Base-by-base conservation (phyloP, 1,140 invertebrate genomes). In the Vollenhovia emeryi region DNA sequence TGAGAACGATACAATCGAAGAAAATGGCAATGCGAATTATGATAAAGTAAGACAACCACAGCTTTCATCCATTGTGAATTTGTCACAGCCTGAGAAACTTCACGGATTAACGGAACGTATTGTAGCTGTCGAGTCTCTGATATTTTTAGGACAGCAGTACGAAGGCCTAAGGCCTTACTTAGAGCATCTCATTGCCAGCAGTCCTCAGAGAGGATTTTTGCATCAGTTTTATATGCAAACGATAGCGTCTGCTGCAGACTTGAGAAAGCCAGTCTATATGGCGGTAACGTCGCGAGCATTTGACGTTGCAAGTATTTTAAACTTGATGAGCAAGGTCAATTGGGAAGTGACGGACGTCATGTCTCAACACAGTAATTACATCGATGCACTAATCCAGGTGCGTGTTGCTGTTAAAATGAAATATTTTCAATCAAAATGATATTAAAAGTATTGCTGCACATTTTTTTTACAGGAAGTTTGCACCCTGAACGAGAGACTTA, bases 271-370 rank as follows among this genome's bases (percentile, higher is more conserved):
- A 0, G 96, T 99, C 11, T 99, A 99, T 91, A 97, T 98, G 95
- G 96, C 97, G 78, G 98, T 98, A 0, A 96, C 97, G 0, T 96
- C 97, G 0, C 96, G 96, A 91, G 95, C 97, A 9, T 96, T 99
- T n/a, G 97, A 99, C 93, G 96, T 97, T 43, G 96, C 97, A 59
- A 95, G 96, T 50, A 96, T 98, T 69, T 94, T 99, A 9, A 95
- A 96, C 64, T 95, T 96, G n/a, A 99, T 99, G 97, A 96, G 96
- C 5, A 97, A 97, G 95, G 98, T 99, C 2, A 98, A 98, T 93
- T 99, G 99, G 99, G 98, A 99, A 93, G 97, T 99, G 0, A 97
- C 97, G 93, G 98, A 99, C 92, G 98, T 99, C 0, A 98, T 98
- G 95, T 98, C 98, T 30, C 98, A 99, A 90, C 99, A 99, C 93